Evolutionary conservation across 2,888 invertebrate genomes (phyloP).

Genomic region (Ptilodon capucinus): DNA sequence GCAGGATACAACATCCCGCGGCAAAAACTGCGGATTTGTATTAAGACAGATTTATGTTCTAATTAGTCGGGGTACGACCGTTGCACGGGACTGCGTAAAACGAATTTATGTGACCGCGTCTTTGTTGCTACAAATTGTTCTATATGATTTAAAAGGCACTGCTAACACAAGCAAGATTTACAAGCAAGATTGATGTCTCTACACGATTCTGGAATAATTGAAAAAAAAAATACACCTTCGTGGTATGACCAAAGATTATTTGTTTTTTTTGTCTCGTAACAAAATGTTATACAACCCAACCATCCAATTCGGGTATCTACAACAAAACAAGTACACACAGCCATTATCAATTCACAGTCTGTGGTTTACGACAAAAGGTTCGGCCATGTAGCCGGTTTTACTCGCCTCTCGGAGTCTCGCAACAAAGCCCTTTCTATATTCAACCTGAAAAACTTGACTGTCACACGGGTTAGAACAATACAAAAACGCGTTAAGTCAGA

Average conservation of each 20-base stretch:
- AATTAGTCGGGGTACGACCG: constrained; percentile 65
- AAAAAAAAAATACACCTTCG: background rate
- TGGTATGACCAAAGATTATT: no score
- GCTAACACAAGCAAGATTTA: constrained; percentile 44
- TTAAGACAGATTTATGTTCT: constrained; percentile 75
- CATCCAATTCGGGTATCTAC: constrained; percentile 15
- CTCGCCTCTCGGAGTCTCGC: constrained; percentile 43
- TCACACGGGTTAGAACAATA: constrained; percentile 23
- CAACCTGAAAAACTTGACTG: constrained; percentile 46
- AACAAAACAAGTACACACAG: constrained; percentile 55
- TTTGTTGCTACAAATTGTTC: constrained; percentile 65
- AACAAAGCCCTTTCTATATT: constrained; percentile 57
- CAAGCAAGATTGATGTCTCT: constrained; percentile 26
- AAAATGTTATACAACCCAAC: background rate
- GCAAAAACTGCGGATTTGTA: constrained; percentile 66
- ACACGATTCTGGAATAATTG: background rate
- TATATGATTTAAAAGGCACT: constrained; percentile 59
- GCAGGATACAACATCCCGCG: constrained; percentile 42
- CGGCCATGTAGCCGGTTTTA: constrained; percentile 55
- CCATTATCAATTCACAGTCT: constrained; percentile 73
- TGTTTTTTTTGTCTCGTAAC: background rate
- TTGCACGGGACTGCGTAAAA: constrained; percentile 62
- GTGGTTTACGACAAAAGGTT: constrained; percentile 67
- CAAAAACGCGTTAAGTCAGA: constrained; percentile 22
- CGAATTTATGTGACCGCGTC: constrained; percentile 69